Evolutionary conservation across 2,888 invertebrate genomes (phyloP).

Genomic region (Amblyteles armatorius): DNA sequence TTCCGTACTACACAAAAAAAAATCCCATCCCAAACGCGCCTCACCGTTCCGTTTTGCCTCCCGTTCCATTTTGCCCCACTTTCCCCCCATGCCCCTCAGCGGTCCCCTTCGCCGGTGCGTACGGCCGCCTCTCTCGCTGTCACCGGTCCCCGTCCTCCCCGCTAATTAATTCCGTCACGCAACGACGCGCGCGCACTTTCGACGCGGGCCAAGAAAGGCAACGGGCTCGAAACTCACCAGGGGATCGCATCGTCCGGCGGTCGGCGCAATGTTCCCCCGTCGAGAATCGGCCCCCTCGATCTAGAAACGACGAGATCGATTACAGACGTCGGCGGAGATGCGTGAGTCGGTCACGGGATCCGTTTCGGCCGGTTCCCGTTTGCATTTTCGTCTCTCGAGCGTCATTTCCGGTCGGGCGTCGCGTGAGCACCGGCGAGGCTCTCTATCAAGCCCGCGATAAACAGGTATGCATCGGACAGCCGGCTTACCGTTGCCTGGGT

Average conservation of each 20-base stretch:
- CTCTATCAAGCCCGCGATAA: background rate
- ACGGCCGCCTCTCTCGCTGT: background rate
- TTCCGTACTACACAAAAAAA: no score
- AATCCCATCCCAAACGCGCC: no score
- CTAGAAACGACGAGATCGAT: constrained; percentile 49
- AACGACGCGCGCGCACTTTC: background rate
- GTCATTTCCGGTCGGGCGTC: constrained; percentile 57
- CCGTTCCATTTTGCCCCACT: no score
- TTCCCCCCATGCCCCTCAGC: no score
- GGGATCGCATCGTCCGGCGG: background rate
- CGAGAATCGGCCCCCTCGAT: constrained; percentile 9
- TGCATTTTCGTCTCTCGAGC: constrained; percentile 51
- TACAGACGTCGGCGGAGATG: constrained; percentile 7
- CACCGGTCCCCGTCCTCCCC: constrained; percentile 53
- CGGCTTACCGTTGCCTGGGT: background rate
- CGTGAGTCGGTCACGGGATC: constrained; percentile 17
- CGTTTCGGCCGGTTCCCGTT: constrained; percentile 27
- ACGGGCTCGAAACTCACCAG: background rate
- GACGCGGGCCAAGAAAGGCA: background rate
- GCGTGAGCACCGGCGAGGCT: background rate
- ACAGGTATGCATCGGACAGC: background rate
- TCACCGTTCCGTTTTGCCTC: no score
- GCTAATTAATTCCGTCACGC: constrained; percentile 61
- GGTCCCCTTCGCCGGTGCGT: no score
- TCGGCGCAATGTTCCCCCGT: background rate